These are phyloP conservation scores for Notarius quadriscutis DNA, from an alignment of 2,113 vertebrate species.

Conservation along the genomic window DNA sequence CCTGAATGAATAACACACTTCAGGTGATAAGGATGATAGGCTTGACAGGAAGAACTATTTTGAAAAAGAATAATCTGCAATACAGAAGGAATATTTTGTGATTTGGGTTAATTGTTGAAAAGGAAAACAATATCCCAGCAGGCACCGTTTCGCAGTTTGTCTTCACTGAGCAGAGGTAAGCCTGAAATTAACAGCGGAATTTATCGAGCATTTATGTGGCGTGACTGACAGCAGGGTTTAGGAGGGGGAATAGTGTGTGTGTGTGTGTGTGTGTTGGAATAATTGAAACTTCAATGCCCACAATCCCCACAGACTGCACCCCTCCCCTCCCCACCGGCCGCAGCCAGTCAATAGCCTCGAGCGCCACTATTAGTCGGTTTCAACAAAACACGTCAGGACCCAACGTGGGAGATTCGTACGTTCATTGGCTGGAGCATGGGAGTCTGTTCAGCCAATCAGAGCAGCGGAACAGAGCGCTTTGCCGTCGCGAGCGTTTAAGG, in stretches of 20 bases:
- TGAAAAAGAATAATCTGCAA: background rate
- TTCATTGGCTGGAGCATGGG: conserved; percentile 57
- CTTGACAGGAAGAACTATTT: background rate
- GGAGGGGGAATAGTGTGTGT: conserved; percentile 17
- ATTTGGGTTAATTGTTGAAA: conserved; percentile 45
- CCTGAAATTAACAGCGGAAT: conserved; percentile 70
- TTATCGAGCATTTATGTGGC: conserved; percentile 74
- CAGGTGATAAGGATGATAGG: background rate
- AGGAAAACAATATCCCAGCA: conserved; percentile 22
- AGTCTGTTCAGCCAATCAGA: conserved; percentile 59
- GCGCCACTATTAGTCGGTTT: conserved; percentile 58
- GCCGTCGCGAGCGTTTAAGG: conserved; percentile 69
- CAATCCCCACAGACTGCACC: conserved; percentile 73
- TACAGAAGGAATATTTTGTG: conserved; percentile 34
- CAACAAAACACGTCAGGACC: conserved; percentile 54
- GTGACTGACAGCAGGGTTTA: conserved; percentile 69
- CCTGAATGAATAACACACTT: background rate
- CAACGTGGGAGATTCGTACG: conserved; percentile 70
- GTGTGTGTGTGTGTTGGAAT: conserved; percentile 62
- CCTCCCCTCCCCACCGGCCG: conserved; percentile 48
- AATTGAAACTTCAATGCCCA: conserved; percentile 81
- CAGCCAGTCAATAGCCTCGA: conserved; percentile 59
- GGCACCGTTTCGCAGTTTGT: conserved; percentile 34
- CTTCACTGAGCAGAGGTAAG: conserved; percentile 56
- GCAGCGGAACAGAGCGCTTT: conserved; percentile 27